Percentiles rank a stretch among this genome's conserved stretches.
Conservation (phyloP, 2,888 invertebrate species). For the Watsonalla binaria region DNA sequence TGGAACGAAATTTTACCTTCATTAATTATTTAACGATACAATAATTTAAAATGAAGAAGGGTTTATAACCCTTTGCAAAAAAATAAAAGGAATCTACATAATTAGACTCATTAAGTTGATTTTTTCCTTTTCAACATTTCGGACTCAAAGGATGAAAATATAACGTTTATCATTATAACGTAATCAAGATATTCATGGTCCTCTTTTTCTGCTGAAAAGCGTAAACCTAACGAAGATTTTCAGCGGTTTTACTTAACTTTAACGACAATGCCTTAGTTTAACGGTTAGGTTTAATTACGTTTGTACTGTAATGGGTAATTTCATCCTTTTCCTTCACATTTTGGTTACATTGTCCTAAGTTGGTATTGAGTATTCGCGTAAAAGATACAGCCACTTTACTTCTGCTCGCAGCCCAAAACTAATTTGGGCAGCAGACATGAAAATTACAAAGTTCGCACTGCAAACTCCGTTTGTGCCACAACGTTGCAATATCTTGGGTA, state of each 20-base stretch:
- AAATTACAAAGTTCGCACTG: conserved; percentile 43
- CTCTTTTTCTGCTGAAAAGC: conserved; percentile 41
- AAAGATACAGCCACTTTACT: conserved; percentile 53
- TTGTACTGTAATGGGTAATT: conserved; percentile 57
- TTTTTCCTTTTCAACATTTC: conserved; percentile 14
- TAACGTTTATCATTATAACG: conserved; percentile 34
- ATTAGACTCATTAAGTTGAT: background rate
- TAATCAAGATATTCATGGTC: conserved; percentile 41
- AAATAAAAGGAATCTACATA: background rate
- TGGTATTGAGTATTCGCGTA: conserved; percentile 56
- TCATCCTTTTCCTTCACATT: conserved; percentile 51
- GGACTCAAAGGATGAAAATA: conserved; percentile 22
- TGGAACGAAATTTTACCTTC: background rate
- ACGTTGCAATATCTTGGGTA: conserved; percentile 15
- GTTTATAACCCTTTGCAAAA: background rate
- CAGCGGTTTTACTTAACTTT: conserved; percentile 56
- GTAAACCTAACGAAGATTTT: conserved; percentile 59
- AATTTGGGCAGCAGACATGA: conserved; percentile 48
- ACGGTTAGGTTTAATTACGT: conserved; percentile 60
- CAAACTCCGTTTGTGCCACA: conserved; percentile 21
- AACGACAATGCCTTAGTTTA: conserved; percentile 58
- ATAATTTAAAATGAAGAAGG: background rate
- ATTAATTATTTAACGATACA: background rate
- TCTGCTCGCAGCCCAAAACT: conserved; percentile 36
- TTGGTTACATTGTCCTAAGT: conserved; percentile 66